Evolutionary conservation across 2,888 invertebrate genomes (phyloP).

Genomic region (Onchidella celtica): DNA sequence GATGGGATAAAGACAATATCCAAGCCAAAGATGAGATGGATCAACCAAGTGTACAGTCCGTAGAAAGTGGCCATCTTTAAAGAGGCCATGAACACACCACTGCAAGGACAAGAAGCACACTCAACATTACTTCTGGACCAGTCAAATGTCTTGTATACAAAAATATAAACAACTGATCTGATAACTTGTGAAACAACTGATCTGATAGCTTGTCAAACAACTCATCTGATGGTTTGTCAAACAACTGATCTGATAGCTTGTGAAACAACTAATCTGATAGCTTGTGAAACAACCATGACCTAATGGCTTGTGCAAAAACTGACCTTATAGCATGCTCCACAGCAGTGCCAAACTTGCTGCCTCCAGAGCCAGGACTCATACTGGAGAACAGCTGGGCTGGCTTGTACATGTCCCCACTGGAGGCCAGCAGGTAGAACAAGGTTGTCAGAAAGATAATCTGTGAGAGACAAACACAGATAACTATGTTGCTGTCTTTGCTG

Average conservation of each 20-base stretch:
- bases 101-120: slow-evolving; percentile 79
- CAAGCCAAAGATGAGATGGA: slow-evolving; percentile 95
- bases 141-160: too few species aligned
- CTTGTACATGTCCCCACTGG: slow-evolving; percentile 92
- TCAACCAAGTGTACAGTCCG: slow-evolving; percentile 98
- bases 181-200: too few species aligned
- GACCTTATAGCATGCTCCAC: slow-evolving; percentile 82
- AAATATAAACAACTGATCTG: too few species aligned
- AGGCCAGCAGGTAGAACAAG: slow-evolving; percentile 95
- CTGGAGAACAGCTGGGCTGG: slow-evolving; percentile 93
- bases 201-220: too few species aligned
- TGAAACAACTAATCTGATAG: too few species aligned
- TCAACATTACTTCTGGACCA: too few species aligned
- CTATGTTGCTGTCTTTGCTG: too few species aligned
- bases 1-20: slow-evolving; percentile 97
- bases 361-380: slow-evolving; percentile 84
- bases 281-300: too few species aligned
- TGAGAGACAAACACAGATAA: slow-evolving; percentile 68
- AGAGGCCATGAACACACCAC: slow-evolving; percentile 96
- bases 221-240: too few species aligned
- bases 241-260: too few species aligned
- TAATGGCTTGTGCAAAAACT: too few species aligned
- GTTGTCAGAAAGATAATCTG: slow-evolving; percentile 98
- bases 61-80: slow-evolving; percentile 98
- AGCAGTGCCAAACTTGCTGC: slow-evolving; percentile 77